Evolutionary conservation across 2,888 invertebrate species (phyloP), one percentile per base, ranked within the genome.

Genomic region (Eupsilia transversa): DNA sequence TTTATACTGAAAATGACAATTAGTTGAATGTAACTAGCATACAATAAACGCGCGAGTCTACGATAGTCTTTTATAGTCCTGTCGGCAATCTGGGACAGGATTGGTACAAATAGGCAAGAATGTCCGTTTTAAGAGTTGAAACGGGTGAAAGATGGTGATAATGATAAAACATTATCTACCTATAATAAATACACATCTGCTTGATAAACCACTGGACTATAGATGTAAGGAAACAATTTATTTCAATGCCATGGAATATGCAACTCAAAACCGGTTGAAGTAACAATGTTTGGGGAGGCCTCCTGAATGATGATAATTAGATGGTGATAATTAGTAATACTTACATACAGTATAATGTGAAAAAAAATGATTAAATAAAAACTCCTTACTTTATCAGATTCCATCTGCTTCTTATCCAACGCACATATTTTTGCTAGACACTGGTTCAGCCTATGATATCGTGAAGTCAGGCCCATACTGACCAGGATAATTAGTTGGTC

Each of bases 401-500:
- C 81, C 17, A 74, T 61, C 2, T 89, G 84, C 14, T 87, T 89
- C 27, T 85, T 89, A 49, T 92, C 88, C 38, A 84, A 63, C 1
- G 77, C 72, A 61, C 91, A 89, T 7, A 92, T 72, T 35, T 82
- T 90, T 0, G 90, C 89, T 0, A 94, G 91, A 56, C 89, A 93
- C 23, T 88, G 72, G 70, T 97, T 97, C 0, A 97, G 92, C 85
- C 97, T 97, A n/a, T 94, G 93, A 86, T 98, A 98, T 76, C 97
- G 96, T 23, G 97, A 96, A 0, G 97, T 94, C 64, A 98, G 88
- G 0, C 97, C 97, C 88, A 97, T 95, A 87, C 98, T 97, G 0
- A 98, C 93, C 2, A 98, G 90, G 83, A 98, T 97, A 30, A 98
- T 97, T 80, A 98, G 96, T 10, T 97, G 90, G 88, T 98, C 98